Conservation (phyloP, 2,113 vertebrate species). For the Illadopsis cleaveri region DNA sequence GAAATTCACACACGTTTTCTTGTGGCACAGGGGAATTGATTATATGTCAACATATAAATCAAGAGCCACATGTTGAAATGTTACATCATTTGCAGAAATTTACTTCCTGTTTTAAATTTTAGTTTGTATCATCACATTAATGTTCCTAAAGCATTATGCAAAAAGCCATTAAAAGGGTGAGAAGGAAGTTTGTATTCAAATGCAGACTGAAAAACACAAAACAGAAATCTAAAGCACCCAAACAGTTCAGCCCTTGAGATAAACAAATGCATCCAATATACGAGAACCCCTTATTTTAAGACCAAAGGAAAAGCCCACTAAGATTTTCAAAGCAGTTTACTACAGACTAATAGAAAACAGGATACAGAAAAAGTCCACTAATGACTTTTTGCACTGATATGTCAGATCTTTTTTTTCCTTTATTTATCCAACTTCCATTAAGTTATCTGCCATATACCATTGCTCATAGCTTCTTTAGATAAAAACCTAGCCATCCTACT, state of each 20-base stretch:
- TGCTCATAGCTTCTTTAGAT: conserved; percentile 57
- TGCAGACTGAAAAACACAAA: conserved; percentile 3
- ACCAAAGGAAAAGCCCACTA: conserved; percentile 56
- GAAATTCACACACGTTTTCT: neutral
- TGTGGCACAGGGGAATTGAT: neutral
- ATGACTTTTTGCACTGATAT: conserved; percentile 50
- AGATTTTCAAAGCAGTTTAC: conserved; percentile 59
- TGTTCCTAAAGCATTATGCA: neutral
- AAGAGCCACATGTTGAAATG: neutral
- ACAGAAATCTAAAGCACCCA: conserved; percentile 51
- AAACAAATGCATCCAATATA: conserved; percentile 59
- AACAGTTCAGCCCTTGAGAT: conserved; percentile 53
- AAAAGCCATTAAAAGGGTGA: neutral
- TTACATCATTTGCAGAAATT: neutral
- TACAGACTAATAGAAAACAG: conserved; percentile 66
- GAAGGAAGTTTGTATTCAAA: conserved; percentile 8
- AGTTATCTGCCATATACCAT: conserved; percentile 59
- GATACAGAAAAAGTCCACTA: conserved; percentile 51
- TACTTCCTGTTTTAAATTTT: neutral
- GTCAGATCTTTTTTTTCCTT: conserved; percentile 54
- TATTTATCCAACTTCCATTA: conserved; percentile 67
- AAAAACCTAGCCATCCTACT: conserved; percentile 37
- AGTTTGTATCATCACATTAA: neutral
- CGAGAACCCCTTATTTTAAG: conserved; percentile 20
- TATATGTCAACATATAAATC: neutral